A percentile compares a stretch with the other conserved stretches of the same genome.
phyloP scores from a whole-genome alignment of 1,140 invertebrate species.

The Oedothorax gibbosus region DNA sequence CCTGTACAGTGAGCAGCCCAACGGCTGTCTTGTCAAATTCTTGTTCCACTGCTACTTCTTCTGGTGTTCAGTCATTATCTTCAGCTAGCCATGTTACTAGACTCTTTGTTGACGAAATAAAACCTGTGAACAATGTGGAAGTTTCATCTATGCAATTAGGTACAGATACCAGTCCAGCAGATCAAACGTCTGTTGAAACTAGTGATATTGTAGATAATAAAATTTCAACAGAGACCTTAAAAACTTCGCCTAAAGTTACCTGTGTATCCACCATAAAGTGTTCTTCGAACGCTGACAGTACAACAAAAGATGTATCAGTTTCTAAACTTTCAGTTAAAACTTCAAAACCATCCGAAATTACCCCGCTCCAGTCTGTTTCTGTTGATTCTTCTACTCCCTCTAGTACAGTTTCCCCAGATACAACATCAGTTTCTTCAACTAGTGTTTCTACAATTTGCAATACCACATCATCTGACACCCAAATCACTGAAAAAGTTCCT shows the following conservation, averaged over 20 bases:
- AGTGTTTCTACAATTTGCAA: slow-evolving; percentile 8
- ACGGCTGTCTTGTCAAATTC: slow-evolving; percentile 33
- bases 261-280: slow-evolving; percentile 29
- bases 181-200: slow-evolving; percentile 3
- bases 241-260: slow-evolving; percentile 27
- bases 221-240: slow-evolving; percentile 4
- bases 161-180: slow-evolving; percentile 5
- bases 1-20: slow-evolving; percentile 32
- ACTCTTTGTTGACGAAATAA: slow-evolving; percentile 26
- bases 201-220: slow-evolving; percentile 2
- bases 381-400: slow-evolving; percentile 25
- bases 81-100: slow-evolving; percentile 17
- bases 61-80: slow-evolving; percentile 22
- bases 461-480: slow-evolving; percentile 23
- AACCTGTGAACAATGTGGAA: slow-evolving; percentile 11
- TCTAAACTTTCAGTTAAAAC: slow-evolving; percentile 6
- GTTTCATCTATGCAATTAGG: slow-evolving; percentile 19
- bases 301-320: slow-evolving; percentile 46
- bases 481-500: slow-evolving; percentile 22
- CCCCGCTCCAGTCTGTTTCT: neutral
- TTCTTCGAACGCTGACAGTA: slow-evolving; percentile 52
- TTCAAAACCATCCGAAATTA: slow-evolving; percentile 6
- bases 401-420: slow-evolving; percentile 24
- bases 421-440: slow-evolving; percentile 26
- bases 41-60: slow-evolving; percentile 34